Base-by-base conservation (phyloP, 2,888 invertebrate genomes). In the Drosophila paramelanica region DNA sequence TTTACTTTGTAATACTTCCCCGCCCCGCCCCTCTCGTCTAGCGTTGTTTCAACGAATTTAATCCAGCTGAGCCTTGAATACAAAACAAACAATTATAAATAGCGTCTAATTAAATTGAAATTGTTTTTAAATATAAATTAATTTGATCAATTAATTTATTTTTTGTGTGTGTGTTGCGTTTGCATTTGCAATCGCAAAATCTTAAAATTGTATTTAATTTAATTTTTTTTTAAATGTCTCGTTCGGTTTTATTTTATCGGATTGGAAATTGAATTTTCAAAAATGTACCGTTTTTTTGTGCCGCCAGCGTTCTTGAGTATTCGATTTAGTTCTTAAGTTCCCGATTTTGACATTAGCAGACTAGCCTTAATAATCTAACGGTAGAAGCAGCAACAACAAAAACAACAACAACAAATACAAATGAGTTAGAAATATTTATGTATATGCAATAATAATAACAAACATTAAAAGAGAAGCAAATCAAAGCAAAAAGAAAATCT, bases 41-140 rank as follows among this genome's bases (percentile, higher is more conserved):
- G 46, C 58, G 65, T 79, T 74, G 56, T 64, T 78, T 58, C 51
- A 57, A 78, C 83, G 77, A 81, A 82, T 86, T 86, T 81, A 81
- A 62, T 58, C 47, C 57, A 60, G 81, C 74, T 77, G 51, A 61
- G 61, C 62, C 60, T 66, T 81, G 33, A 67, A 64, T 31, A 46
- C 57, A 52, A 56, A 13, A 8, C 17, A 57, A 10, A 10, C 3
- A 4, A 11, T 33, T 49, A 5, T 42, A 51, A 31, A 36, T 38
- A 13, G 11, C 13, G 8, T 20, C 25, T 20, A 13, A 43, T n/a
- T 13, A 33, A 10, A 0, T 41, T 39, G 5, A 27, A 1, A 25
- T n/a, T 41, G 20, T 14, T 23, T 49, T 20, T 20, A 2, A 14
- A 13, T 39, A 13, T 31, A 8, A 33, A 14, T 39, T 36, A 8